Evolutionary conservation across 1,140 invertebrate species (phyloP).

Genomic region (Cydia splendana): DNA sequence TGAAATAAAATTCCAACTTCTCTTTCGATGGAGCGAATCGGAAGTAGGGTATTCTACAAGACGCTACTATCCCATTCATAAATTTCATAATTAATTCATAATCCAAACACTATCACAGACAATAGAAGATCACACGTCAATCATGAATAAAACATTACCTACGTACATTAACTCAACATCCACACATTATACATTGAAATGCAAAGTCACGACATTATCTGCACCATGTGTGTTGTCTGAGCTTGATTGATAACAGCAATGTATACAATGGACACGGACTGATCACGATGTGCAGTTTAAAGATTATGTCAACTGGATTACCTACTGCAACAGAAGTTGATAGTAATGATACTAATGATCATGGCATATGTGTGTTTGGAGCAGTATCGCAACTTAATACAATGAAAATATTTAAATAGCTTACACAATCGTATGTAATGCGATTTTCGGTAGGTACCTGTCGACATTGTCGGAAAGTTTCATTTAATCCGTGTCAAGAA

Average conservation of each 20-base stretch:
- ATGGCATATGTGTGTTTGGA: too few species aligned
- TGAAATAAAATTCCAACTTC: too few species aligned
- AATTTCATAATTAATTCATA: too few species aligned
- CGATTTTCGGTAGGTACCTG: too few species aligned
- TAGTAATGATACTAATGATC: background rate
- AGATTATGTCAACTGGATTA: background rate
- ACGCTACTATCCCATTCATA: background rate
- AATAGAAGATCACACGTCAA: background rate
- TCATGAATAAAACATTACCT: background rate
- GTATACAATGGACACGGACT: background rate
- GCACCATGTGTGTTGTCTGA: background rate
- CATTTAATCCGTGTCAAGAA: too few species aligned
- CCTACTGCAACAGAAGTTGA: background rate
- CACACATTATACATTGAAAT: background rate
- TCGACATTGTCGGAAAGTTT: too few species aligned
- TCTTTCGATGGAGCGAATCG: too few species aligned
- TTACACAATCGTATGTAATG: too few species aligned
- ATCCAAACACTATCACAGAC: background rate
- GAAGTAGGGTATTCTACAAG: too few species aligned
- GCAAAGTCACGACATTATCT: background rate
- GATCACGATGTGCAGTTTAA: slow-evolving; percentile 3
- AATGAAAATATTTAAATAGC: too few species aligned
- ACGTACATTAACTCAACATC: background rate
- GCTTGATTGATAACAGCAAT: background rate
- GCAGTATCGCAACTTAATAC: too few species aligned